These are phyloP conservation scores for Drosophila mimetica DNA, from an alignment of 2,888 invertebrate genomes.

Conservation along the genomic window DNA sequence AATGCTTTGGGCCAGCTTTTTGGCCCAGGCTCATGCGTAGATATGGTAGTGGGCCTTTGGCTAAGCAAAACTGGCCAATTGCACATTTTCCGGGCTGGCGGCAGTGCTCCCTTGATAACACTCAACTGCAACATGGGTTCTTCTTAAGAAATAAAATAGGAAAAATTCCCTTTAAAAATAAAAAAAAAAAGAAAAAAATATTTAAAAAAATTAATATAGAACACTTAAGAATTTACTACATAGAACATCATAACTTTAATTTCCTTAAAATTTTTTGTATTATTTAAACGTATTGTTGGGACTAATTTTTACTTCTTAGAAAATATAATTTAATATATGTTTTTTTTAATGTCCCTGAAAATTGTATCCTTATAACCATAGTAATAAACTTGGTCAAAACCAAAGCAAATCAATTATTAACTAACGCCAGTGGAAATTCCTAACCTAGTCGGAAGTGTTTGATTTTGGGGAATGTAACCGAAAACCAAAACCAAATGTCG, in stretches of 20 bases:
- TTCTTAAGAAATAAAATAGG: neutral
- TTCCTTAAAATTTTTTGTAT: too few relatives aligned
- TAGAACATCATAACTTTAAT: too few relatives aligned
- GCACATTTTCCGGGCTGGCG: slow-evolving; percentile 32
- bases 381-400: slow-evolving; percentile 49
- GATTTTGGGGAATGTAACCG: slow-evolving; percentile 54
- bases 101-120: slow-evolving; percentile 40
- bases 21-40: slow-evolving; percentile 61
- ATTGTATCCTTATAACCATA: slow-evolving; percentile 24
- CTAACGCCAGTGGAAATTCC: slow-evolving; percentile 22
- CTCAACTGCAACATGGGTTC: neutral
- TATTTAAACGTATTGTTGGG: too few relatives aligned
- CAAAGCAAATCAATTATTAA: neutral
- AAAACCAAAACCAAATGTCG: slow-evolving; percentile 19
- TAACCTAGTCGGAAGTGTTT: slow-evolving; percentile 23
- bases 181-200: too few relatives aligned
- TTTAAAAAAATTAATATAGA: too few relatives aligned
- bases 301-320: too few relatives aligned
- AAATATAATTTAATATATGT: too few relatives aligned
- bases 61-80: slow-evolving; percentile 17
- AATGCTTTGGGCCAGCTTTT: slow-evolving; percentile 28
- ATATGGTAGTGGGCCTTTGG: slow-evolving; percentile 22
- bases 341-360: neutral
- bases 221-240: too few relatives aligned
- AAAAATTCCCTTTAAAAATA: neutral